These are phyloP conservation scores for Xiphydria camelus DNA, from an alignment of 2,888 invertebrate species.

Conservation along the genomic window DNA sequence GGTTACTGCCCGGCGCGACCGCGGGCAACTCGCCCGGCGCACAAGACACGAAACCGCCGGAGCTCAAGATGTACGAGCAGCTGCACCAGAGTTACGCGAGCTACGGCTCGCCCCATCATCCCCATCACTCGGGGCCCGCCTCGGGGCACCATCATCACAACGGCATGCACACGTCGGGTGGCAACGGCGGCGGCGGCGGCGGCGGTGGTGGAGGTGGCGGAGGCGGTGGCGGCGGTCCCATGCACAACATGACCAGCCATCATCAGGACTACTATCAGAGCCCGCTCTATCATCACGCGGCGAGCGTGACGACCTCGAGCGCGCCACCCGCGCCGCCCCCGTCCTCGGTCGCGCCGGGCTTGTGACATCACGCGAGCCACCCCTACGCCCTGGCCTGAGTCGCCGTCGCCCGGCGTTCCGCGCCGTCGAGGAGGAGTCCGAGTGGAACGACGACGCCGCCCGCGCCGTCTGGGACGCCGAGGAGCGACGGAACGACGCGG, in stretches of 20 bases:
- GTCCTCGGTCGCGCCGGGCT: slow-evolving; percentile 72
- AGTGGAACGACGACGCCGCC: slow-evolving; percentile 43
- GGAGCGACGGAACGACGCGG: too few relatives aligned
- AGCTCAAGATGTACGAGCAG: slow-evolving; percentile 92
- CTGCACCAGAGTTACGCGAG: slow-evolving; percentile 64
- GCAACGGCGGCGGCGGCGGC: slow-evolving; percentile 55
- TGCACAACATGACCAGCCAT: slow-evolving; percentile 48
- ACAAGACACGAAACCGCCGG: slow-evolving; percentile 61
- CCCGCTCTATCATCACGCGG: slow-evolving; percentile 68
- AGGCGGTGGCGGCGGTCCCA: slow-evolving; percentile 69
- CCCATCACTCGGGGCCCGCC: slow-evolving; percentile 61
- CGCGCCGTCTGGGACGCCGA: too few relatives aligned
- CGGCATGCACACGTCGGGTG: slow-evolving; percentile 64
- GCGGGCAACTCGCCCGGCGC: slow-evolving; percentile 61
- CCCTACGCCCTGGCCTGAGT: slow-evolving; percentile 83
- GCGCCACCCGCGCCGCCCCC: slow-evolving; percentile 60
- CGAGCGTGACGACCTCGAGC: slow-evolving; percentile 42
- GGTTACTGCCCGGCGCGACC: slow-evolving; percentile 84
- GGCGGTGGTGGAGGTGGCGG: too few relatives aligned
- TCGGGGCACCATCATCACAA: slow-evolving; percentile 63
- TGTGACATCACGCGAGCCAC: slow-evolving; percentile 73
- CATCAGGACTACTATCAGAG: slow-evolving; percentile 75
- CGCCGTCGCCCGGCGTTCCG: slow-evolving; percentile 48
- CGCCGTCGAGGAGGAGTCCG: slow-evolving; percentile 8
- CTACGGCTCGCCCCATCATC: slow-evolving; percentile 65